phyloP scores from a whole-genome alignment of 2,113 vertebrate species.

The Cyphomyrus plagiostoma region DNA sequence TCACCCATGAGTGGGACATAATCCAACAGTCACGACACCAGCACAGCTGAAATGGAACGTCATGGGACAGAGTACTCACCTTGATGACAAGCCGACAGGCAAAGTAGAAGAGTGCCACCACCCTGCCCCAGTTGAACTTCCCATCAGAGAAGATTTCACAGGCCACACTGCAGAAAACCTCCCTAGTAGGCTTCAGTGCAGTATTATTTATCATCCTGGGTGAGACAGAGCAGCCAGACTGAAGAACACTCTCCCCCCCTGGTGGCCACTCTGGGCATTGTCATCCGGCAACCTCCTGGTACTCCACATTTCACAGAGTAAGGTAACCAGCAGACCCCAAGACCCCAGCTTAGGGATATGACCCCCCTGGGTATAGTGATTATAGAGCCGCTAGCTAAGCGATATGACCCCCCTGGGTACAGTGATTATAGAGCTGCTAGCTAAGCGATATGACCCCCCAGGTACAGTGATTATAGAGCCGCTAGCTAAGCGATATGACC shows the following conservation, averaged over 20 bases:
- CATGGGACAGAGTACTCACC: constrained; percentile 33
- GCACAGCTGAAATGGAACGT: background rate
- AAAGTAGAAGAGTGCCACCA: constrained; percentile 86
- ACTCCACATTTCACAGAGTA: background rate
- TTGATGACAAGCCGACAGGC: constrained; percentile 78
- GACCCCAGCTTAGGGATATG: background rate
- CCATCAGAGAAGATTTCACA: constrained; percentile 79
- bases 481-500: accelerated
- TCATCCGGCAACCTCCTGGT: background rate
- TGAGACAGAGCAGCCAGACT: background rate
- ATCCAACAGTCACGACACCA: background rate
- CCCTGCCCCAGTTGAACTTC: constrained; percentile 86
- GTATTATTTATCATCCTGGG: constrained; percentile 73
- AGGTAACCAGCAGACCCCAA: background rate
- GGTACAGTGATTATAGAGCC: background rate
- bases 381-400: background rate
- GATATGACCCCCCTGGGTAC: background rate
- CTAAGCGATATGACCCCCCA: background rate
- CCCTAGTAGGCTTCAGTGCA: constrained; percentile 56
- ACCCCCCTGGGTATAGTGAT: background rate
- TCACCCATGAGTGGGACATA: background rate
- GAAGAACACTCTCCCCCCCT: background rate
- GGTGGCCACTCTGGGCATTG: background rate
- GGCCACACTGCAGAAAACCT: constrained; percentile 75
- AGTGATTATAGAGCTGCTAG: background rate